Percentiles rank a stretch among this genome's conserved stretches.
These are phyloP conservation scores for Podocnemis expansa DNA, from an alignment of 2,113 vertebrate species.

Conservation along the genomic window DNA sequence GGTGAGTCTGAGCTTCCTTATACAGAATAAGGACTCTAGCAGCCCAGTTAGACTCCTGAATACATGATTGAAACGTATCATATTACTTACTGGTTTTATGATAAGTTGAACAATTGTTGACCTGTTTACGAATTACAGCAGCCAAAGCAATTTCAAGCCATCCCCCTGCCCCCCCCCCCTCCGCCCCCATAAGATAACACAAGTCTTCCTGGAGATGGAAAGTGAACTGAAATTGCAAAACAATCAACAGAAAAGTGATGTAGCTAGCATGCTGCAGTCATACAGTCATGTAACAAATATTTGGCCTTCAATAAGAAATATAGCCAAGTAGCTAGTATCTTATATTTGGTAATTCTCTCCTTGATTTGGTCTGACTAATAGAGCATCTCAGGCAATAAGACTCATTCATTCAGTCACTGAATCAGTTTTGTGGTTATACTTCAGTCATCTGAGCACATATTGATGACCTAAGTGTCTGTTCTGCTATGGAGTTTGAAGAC, in stretches of 20 bases:
- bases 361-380: not conserved
- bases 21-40: not conserved
- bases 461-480: not conserved
- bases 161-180: not conserved
- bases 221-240: not conserved
- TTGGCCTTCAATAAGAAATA: not conserved
- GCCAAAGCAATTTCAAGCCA: not conserved
- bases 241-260: not conserved
- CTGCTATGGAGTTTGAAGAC: not conserved
- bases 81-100: constrained; percentile 45
- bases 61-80: constrained; percentile 37
- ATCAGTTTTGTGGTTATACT: not conserved
- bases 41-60: constrained; percentile 16
- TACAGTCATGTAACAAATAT: not conserved
- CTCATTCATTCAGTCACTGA: not conserved
- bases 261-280: not conserved
- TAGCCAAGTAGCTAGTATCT: not conserved
- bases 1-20: not conserved
- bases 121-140: constrained; percentile 3
- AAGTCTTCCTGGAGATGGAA: not conserved
- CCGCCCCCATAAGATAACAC: not conserved
- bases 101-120: constrained; percentile 2
- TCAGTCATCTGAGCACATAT: not conserved
- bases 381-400: not conserved
- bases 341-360: not conserved